Conservation (phyloP, 2,888 invertebrate genomes). For the Tenthredo notha region DNA sequence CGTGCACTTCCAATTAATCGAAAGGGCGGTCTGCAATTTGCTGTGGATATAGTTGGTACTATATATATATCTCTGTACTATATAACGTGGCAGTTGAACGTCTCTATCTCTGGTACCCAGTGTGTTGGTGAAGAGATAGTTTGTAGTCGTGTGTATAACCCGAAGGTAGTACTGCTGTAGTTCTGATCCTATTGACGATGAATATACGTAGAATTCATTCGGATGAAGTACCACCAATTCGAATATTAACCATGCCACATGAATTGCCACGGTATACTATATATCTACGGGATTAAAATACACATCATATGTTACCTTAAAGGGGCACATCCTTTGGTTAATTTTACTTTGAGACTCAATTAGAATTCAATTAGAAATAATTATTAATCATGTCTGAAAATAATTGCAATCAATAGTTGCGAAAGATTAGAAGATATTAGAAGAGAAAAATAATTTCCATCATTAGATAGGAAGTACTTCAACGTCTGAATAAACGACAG, state of each 20-base stretch:
- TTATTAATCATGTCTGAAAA: too few species aligned
- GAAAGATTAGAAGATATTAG: background rate
- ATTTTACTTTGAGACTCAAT: too few species aligned
- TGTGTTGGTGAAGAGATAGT: background rate
- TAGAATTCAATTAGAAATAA: too few species aligned
- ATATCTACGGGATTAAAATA: background rate
- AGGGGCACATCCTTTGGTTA: too few species aligned
- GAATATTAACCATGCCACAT: background rate
- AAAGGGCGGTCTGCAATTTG: conserved; percentile 47
- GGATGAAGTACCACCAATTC: background rate
- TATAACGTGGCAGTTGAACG: background rate
- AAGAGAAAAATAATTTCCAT: background rate
- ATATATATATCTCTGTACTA: background rate
- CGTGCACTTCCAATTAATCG: conserved; percentile 51
- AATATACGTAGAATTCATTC: background rate
- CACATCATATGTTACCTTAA: background rate
- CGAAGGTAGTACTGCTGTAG: background rate
- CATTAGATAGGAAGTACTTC: background rate
- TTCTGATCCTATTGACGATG: background rate
- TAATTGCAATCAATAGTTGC: too few species aligned
- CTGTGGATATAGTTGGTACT: background rate
- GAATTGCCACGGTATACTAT: background rate
- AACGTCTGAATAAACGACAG: too few species aligned
- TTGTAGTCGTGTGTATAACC: background rate
- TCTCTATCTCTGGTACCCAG: background rate